Conservation (phyloP, 2,797 vertebrate species). For the Phaenicophaeus curvirostris region DNA sequence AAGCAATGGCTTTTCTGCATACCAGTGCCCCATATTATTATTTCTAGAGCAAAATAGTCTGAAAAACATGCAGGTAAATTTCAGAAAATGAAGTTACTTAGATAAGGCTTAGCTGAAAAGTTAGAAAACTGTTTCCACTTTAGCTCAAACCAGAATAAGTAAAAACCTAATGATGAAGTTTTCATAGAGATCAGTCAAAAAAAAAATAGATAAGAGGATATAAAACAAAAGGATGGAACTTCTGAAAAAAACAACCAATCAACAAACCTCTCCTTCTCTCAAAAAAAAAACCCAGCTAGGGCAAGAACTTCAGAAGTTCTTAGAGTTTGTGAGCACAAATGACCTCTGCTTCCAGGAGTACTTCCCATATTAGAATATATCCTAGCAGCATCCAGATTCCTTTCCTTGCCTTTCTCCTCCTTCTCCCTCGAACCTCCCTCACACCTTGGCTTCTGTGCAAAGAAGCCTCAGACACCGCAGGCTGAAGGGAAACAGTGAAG, state of each 20-base stretch:
- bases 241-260: not conserved
- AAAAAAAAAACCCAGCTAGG: not conserved
- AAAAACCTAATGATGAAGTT: not conserved
- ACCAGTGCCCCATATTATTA: too few relatives aligned
- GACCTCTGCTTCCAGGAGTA: not conserved
- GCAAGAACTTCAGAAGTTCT: not conserved
- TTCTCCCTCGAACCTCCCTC: not conserved
- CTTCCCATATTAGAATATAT: not conserved
- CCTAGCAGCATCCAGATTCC: not conserved
- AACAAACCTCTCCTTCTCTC: fast-evolving
- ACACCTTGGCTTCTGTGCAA: not conserved
- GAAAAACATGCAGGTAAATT: too few relatives aligned
- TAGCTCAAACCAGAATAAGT: too few relatives aligned
- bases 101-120: too few relatives aligned
- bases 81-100: too few relatives aligned
- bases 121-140: too few relatives aligned
- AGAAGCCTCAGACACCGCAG: not conserved
- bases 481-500: not conserved
- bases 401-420: not conserved
- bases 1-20: too few relatives aligned
- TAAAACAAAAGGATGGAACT: not conserved
- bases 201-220: not conserved
- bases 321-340: not conserved
- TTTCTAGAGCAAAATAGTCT: too few relatives aligned
- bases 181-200: not conserved